Base-by-base conservation (phyloP, 2,888 invertebrate species). In the Phoenoteleia sp. region DNA sequence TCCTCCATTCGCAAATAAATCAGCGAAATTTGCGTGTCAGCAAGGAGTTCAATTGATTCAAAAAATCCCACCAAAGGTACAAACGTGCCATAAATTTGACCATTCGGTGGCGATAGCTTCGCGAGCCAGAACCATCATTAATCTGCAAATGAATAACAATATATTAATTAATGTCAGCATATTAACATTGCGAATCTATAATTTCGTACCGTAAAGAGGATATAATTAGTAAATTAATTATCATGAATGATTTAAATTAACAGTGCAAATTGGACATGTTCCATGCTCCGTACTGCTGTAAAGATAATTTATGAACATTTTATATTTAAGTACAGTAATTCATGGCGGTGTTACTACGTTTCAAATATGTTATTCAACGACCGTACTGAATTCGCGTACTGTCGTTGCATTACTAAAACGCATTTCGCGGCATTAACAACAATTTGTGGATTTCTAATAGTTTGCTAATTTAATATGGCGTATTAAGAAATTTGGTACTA, bases 261-360 rank as follows among this genome's bases (percentile, higher is more conserved):
- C 29, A 54, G 6, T 9, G 17, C 27, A 56, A 56, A 69, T 69
- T 54, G n/a, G 45, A 42, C 39, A 54, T 52, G 27, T 49, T 54
- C 9, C 33, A 2, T 58, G 13, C 15, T 6, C n/a, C 29, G 9
- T 45, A 39, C 60, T 25, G 36, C 49, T 60, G 11, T 17, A 17
- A 36, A 60, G 36, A 47, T 72, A 60, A 60, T 72, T 72, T 72
- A 72, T 49, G 58, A 72, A 60, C 72, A 72, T 60, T 72, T 72
- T 72, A 39, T 52, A 52, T 74, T 25, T 52, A 62, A 74, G 25
- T 39, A 62, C 27, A 58, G 49, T 62, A 74, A 74, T 74, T 60
- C 42, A 62, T 60, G 49, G 58, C 58, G 33, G 33, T 33, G 56
- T 58, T 58, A 58, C 19, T 36, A 19, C 60, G 19, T 15, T 60